Evolutionary conservation across 1,140 invertebrate species (phyloP).

Genomic region (Calephelis nemesis): DNA sequence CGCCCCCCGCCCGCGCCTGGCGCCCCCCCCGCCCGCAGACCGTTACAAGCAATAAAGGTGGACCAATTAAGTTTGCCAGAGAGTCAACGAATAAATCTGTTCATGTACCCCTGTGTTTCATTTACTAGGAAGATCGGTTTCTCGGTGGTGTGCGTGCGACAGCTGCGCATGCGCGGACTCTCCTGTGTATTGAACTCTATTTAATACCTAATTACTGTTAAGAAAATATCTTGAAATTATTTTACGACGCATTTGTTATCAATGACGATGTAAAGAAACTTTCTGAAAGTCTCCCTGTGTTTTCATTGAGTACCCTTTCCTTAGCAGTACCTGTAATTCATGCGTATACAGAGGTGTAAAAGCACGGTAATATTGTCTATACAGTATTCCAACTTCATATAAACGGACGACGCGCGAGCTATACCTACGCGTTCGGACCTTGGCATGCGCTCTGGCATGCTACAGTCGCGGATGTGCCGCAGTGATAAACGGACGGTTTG

Average conservation of each 20-base stretch:
- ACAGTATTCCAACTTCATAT: too few species aligned
- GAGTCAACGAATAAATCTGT: conserved; percentile 74
- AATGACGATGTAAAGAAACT: conserved; percentile 33
- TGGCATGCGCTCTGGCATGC: too few species aligned
- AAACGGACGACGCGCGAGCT: too few species aligned
- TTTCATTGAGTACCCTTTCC: conserved; percentile 21
- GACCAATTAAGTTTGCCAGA: conserved; percentile 73
- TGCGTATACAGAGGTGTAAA: too few species aligned
- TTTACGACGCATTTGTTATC: conserved; percentile 31
- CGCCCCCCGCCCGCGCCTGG: conserved; percentile 19
- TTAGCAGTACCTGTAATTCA: too few species aligned
- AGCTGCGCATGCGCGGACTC: conserved; percentile 17
- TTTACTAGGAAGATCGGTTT: conserved; percentile 26
- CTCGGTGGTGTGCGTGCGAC: neutral
- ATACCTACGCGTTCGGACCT: too few species aligned
- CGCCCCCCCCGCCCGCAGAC: conserved; percentile 42
- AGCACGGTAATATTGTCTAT: too few species aligned
- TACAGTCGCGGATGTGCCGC: too few species aligned
- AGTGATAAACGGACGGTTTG: too few species aligned
- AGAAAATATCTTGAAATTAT: conserved; percentile 32
- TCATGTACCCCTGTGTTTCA: conserved; percentile 55
- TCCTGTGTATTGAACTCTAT: conserved; percentile 25
- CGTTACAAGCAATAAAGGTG: conserved; percentile 74
- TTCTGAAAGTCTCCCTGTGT: conserved; percentile 30
- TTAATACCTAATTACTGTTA: conserved; percentile 27